Evolutionary conservation across 2,888 invertebrate species (phyloP).

Genomic region (Camponotus fellah): DNA sequence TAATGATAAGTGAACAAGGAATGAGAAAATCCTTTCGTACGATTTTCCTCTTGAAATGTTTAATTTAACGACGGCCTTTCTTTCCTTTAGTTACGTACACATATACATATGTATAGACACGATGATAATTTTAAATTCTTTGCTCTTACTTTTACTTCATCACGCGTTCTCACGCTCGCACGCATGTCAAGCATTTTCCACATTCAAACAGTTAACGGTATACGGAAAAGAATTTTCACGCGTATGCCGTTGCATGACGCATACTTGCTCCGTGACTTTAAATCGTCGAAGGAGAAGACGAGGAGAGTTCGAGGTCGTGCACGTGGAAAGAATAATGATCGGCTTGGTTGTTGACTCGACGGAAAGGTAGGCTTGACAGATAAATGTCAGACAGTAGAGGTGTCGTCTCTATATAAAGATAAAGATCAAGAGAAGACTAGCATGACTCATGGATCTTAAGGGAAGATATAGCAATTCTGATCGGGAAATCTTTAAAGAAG

Average conservation of each 20-base stretch:
- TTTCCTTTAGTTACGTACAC: neutral
- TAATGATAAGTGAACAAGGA: neutral
- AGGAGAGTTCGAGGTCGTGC: conserved; percentile 63
- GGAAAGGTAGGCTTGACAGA: neutral
- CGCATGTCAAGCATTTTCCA: neutral
- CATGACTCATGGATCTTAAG: neutral
- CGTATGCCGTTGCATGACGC: neutral
- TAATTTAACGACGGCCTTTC: neutral
- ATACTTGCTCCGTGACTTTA: neutral
- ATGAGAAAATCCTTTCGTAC: neutral
- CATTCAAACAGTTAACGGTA: conserved; percentile 30
- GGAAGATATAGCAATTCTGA: neutral
- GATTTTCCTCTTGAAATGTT: neutral
- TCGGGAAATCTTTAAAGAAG: neutral
- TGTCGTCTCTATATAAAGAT: neutral
- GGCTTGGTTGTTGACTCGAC: neutral
- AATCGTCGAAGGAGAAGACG: neutral
- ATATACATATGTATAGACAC: neutral
- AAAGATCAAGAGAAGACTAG: neutral
- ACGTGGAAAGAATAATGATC: conserved; percentile 69
- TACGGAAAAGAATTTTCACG: conserved; percentile 4
- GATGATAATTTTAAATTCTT: neutral
- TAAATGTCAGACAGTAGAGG: neutral
- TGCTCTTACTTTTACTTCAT: conserved; percentile 15
- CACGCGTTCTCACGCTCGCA: neutral